phyloP scores from a whole-genome alignment of 1,140 invertebrate genomes.

The Phortica variegata region DNA sequence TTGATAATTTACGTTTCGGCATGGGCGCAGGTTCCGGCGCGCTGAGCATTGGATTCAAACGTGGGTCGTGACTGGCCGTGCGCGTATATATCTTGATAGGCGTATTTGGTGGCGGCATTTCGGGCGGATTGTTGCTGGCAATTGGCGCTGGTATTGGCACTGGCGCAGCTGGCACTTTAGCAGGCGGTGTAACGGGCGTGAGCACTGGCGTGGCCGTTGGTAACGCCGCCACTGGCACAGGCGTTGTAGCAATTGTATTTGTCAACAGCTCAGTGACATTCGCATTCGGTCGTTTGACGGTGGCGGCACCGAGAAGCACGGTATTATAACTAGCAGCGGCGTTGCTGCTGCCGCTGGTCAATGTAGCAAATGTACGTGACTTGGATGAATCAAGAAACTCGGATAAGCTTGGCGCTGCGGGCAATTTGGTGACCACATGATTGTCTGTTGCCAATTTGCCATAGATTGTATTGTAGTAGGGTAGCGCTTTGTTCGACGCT shows the following conservation, averaged over 20 bases:
- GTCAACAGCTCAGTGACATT: too few species aligned
- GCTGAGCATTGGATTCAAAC: slow-evolving; percentile 46
- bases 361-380: neutral
- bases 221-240: too few species aligned
- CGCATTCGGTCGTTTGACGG: too few species aligned
- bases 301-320: too few species aligned
- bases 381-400: too few species aligned
- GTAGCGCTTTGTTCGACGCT: too few species aligned
- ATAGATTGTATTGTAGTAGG: slow-evolving; percentile 51
- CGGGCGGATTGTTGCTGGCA: neutral
- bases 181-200: too few species aligned
- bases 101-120: slow-evolving; percentile 31
- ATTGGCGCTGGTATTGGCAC: neutral
- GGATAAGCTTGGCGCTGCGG: slow-evolving; percentile 1
- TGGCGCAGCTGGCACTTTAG: neutral
- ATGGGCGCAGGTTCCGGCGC: slow-evolving; percentile 46
- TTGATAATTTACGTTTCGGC: slow-evolving; percentile 53
- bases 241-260: too few species aligned
- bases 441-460: slow-evolving; percentile 41
- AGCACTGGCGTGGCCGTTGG: neutral
- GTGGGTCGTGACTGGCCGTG: slow-evolving; percentile 52
- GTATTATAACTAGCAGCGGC: too few species aligned
- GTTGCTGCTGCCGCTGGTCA: neutral
- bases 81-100: slow-evolving; percentile 42
- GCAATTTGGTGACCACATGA: slow-evolving; percentile 32